Conservation (phyloP, 2,113 vertebrate species). For the Ibidorhyncha struthersii region DNA sequence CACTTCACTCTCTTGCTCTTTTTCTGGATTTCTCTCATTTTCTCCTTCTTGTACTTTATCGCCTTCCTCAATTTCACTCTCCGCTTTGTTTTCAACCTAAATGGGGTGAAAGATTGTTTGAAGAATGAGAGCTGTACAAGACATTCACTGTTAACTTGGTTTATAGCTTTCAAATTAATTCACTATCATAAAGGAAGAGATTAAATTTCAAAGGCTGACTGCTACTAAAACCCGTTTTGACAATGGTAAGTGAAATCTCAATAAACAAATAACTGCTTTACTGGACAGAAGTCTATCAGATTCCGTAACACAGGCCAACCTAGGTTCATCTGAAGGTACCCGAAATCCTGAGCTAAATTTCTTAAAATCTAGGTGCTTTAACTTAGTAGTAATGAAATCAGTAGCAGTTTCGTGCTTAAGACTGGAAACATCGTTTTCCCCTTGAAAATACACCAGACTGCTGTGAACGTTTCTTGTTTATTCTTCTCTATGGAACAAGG, state of each 20-base stretch:
- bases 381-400: not conserved
- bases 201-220: not conserved
- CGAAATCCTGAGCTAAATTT: not conserved
- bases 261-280: not conserved
- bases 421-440: not conserved
- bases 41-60: slow-evolving; percentile 84
- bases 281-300: not conserved
- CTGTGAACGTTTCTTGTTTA: not conserved
- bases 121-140: not conserved
- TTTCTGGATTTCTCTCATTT: slow-evolving; percentile 74
- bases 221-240: not conserved
- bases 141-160: fast-evolving
- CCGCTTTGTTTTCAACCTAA: slow-evolving; percentile 87
- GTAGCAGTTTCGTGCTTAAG: not conserved
- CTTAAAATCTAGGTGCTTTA: not conserved
- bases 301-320: not conserved
- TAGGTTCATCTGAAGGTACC: not conserved
- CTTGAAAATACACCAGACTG: not conserved
- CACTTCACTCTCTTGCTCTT: slow-evolving; percentile 71
- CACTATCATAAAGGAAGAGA: too few relatives aligned
- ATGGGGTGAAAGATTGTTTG: not conserved
- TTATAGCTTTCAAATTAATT: not conserved
- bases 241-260: not conserved
- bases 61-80: slow-evolving; percentile 76
- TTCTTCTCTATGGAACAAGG: not conserved